Base-by-base conservation (phyloP, 1,140 invertebrate species). In the Tetramorium parvispinum region DNA sequence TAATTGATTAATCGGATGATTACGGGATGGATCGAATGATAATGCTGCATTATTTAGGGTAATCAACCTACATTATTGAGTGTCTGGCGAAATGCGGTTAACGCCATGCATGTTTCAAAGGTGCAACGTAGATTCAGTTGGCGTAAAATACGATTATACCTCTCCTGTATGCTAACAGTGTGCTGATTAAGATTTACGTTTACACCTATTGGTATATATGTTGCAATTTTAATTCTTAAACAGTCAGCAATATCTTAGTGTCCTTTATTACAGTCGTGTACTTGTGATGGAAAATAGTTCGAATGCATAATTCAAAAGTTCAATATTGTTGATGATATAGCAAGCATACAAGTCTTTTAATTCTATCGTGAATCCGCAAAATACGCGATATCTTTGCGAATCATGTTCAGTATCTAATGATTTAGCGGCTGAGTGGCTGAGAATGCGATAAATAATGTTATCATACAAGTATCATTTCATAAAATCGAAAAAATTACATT, bases 1-100 rank as follows among this genome's bases (percentile, higher is more conserved):
- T 91, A 90, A 88, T 91, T 87, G 76, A 91, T 85, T 86, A 91
- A 88, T 91, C 85, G 85, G 75, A 91, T 91, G 83, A 91, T 92
- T 87, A 88, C 79, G 51, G 63, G 71, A 78, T 24, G 61, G 63
- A 85, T 88, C 82, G 61, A 90, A 90, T 88, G 89, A 91, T 91
- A 88, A 88, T 88, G 85, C 86, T 88, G 86, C 85, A 91, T 92
- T 86, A 92, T 91, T 91, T 75, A 87, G 77, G 46, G 65, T 83
- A 87, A 91, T 90, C 82, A 59, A 86, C 13, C 65, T 88, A 65
- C 65, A 88, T 92, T 91, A 92, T 91, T 89, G 71, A 91, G 83
- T 75, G 76, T 57, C 63, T 40, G 53, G 51, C 59, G 21, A 91
- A 90, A 90, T 70, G 27, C 51, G 71, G 55, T 83, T 85, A 79